A percentile compares a stretch with the other conserved stretches of the same genome.
Evolutionary conservation across 1,140 invertebrate genomes (phyloP).

Genomic region (Limonius californicus): DNA sequence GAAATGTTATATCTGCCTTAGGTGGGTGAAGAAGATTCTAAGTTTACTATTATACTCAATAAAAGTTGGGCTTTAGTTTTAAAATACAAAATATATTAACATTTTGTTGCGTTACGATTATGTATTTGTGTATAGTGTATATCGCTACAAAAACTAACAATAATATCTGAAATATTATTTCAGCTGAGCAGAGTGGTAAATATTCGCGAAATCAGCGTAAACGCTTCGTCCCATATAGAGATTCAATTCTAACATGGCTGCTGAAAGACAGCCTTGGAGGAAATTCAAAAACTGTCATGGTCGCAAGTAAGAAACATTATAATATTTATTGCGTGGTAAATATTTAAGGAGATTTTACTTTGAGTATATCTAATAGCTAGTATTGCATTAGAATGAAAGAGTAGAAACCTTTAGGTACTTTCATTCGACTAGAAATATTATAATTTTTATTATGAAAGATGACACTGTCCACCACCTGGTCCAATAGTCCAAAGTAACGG

Average conservation of each 20-base stretch:
- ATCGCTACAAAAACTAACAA: too few relatives aligned
- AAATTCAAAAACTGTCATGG: slow-evolving; percentile 54
- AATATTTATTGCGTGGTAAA: background rate
- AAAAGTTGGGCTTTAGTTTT: too few relatives aligned
- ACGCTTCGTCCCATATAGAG: slow-evolving; percentile 94
- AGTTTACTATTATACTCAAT: slow-evolving; percentile 3
- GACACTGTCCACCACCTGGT: too few relatives aligned
- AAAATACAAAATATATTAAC: too few relatives aligned
- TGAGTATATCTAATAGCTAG: too few relatives aligned
- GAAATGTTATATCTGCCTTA: slow-evolving; percentile 73
- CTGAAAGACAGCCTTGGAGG: slow-evolving; percentile 59
- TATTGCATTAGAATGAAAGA: too few relatives aligned
- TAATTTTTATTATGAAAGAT: too few relatives aligned
- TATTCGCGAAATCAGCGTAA: slow-evolving; percentile 72
- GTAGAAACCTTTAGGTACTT: too few relatives aligned
- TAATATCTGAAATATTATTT: background rate
- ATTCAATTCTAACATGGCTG: slow-evolving; percentile 97
- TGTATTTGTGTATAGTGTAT: too few relatives aligned
- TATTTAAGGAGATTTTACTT: background rate
- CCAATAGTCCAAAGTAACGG: too few relatives aligned
- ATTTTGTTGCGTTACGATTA: too few relatives aligned
- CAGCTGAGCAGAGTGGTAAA: slow-evolving; percentile 82
- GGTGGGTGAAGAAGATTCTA: slow-evolving; percentile 50
- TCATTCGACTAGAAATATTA: too few relatives aligned
- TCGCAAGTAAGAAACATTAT: slow-evolving; percentile 51